Evolutionary conservation across 2,888 invertebrate genomes (phyloP), one percentile per base, ranked within the genome.

Genomic region (Tinea semifulvella): DNA sequence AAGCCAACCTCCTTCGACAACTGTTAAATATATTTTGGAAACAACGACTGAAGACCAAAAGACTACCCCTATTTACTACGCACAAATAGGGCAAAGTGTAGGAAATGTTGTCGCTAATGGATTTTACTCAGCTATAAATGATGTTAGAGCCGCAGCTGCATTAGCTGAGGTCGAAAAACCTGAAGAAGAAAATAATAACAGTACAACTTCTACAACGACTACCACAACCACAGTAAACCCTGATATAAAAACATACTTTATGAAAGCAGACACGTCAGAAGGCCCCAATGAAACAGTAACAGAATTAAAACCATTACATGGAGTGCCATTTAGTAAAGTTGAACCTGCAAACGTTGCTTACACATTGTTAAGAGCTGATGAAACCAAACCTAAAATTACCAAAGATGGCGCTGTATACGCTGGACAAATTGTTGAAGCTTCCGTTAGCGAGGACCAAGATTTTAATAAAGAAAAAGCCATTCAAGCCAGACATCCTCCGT

Each of bases 81-180:
- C 79, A 5, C 82, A 83, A 56, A 64, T 81, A 0, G 74, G 74
- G 13, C 73, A 68, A 58, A 70, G 63, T 36, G 64, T 73, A 2
- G 73, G 68, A 0, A 65, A 63, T 50, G 61, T 65, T 27, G 61
- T 74, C 28, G 70, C 76, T 1, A 70, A 68, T 49, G 74, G 73
- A 1, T 75, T 84, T 51, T 88, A 84, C 52, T 80, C 87, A 1
- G 83, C 85, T 0, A 65, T 88, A 20, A 86, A 87, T 10, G 87
- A 83, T 50, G 82, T 84, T 17, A 84, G 87, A 60, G 83, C 84
- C 0, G 86, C 86, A 8, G 85, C 86, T 40, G 82, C 84, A 22
- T 56, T 86, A 46, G 85, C 85, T 0, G 82, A 85, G 47, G 68
- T 84, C 1, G 85, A 86, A 49, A 83, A 83, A 43, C 79, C 84